Evolutionary conservation across 2,888 invertebrate species (phyloP).

Genomic region (Nephrocerus scutellatus): DNA sequence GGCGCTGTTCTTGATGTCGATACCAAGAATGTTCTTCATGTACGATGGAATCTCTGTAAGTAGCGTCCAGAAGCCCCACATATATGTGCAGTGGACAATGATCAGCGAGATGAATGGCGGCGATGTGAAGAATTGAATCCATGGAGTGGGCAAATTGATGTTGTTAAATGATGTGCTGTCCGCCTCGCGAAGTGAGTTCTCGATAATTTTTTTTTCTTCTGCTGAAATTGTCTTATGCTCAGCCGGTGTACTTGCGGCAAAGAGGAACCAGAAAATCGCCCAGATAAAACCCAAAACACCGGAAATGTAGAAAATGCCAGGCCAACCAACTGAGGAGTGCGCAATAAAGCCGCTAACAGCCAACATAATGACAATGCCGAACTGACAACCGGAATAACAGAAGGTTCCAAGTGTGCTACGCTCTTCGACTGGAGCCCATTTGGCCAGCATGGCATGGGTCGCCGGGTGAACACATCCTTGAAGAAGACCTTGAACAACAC

Average conservation of each 20-base stretch:
- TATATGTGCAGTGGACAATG: conserved; percentile 65
- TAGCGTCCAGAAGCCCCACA: conserved; percentile 76
- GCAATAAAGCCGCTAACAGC: conserved; percentile 65
- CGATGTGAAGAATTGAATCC: conserved; percentile 66
- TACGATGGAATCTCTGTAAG: conserved; percentile 75
- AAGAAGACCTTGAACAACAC: conserved; percentile 60
- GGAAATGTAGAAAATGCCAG: conserved; percentile 67
- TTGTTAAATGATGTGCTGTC: conserved; percentile 31
- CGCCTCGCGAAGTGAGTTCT: conserved; percentile 53
- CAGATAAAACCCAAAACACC: conserved; percentile 58
- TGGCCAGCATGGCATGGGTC: conserved; percentile 61
- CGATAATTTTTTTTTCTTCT: conserved; percentile 62
- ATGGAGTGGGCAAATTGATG: conserved; percentile 54
- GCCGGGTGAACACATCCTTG: conserved; percentile 64
- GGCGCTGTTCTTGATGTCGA: conserved; percentile 65
- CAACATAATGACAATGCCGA: conserved; percentile 73
- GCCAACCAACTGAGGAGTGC: conserved; percentile 64
- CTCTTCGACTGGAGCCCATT: conserved; percentile 64
- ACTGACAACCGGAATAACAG: conserved; percentile 66
- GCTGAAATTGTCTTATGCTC: conserved; percentile 55
- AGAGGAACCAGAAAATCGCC: conserved; percentile 55
- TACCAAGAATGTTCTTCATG: conserved; percentile 64
- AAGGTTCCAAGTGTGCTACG: conserved; percentile 59
- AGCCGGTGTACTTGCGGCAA: conserved; percentile 62
- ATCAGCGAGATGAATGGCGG: conserved; percentile 71